Evolutionary conservation across 2,888 invertebrate genomes (phyloP), one percentile per base, ranked within the genome.

Genomic region (Dermolepida albohirtum): DNA sequence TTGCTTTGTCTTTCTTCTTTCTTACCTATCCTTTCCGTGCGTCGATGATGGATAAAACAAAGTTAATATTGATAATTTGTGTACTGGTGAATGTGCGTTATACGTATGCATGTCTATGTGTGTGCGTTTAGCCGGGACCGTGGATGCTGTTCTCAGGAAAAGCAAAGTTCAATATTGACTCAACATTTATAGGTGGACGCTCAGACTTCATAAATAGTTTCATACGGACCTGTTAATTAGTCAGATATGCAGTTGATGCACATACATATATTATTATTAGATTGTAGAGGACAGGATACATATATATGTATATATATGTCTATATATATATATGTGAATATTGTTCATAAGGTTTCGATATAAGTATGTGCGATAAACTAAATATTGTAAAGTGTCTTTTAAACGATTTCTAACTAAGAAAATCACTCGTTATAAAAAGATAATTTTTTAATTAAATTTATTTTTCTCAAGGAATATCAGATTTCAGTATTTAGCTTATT

Each of bases 171-270:
- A 83, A 83, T 83, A 83, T 83, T 83, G 77, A 82, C 82, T 77
- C 79, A 81, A 80, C 82, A 82, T 83, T 83, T 83, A 83, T 82
- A 81, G 80, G 79, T 80, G 80, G 80, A 78, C 80, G 80, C 77
- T 79, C 77, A 75, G 77, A 79, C 80, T 81, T 78, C 82, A 80
- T 80, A 82, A 81, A 82, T 81, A 81, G 79, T 79, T 80, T 81
- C 80, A 79, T 79, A 79, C 79, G 78, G 81, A 82, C 82, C 81
- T 83, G 83, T 82, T 83, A 83, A 83, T 83, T 83, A 82, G 81
- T 77, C 77, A 81, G 80, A 82, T 82, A 81, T 79, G 80, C 78
- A 75, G 79, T 68, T 65, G 59, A 68, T 79, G 79, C 78, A 77
- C 76, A 79, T 78, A 78, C 78, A 78, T 59, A 34, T 59, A 59